phyloP scores from a whole-genome alignment of 2,797 vertebrate species.

The Catostomus latipinnis region DNA sequence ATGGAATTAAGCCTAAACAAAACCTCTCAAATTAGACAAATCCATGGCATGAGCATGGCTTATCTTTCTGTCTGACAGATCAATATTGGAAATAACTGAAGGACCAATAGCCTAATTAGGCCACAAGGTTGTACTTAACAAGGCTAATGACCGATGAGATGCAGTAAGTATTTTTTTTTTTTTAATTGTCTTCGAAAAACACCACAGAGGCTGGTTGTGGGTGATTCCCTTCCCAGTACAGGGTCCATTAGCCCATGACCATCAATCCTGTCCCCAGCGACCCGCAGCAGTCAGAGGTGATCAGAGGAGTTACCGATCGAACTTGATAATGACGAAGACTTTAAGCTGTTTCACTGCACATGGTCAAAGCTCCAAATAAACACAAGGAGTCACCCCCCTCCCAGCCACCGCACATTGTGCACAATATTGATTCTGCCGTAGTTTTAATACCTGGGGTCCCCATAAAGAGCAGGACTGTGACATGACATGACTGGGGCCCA shows the following conservation, averaged over 20 bases:
- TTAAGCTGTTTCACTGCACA: slow-evolving; percentile 81
- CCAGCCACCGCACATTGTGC: slow-evolving; percentile 79
- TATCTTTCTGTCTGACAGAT: no score
- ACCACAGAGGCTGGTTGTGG: no score
- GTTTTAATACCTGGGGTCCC: slow-evolving; percentile 79
- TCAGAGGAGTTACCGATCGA: slow-evolving; percentile 78
- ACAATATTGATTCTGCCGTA: slow-evolving; percentile 79
- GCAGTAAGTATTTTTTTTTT: no score
- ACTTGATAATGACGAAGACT: slow-evolving; percentile 83
- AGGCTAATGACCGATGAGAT: no score
- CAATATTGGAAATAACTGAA: no score
- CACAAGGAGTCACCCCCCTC: slow-evolving; percentile 69
- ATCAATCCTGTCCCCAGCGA: slow-evolving; percentile 54
- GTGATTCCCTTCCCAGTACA: no score
- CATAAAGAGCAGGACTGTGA: slow-evolving; percentile 71
- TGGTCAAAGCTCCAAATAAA: slow-evolving; percentile 76
- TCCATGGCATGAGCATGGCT: no score
- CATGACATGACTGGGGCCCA: slow-evolving; percentile 77
- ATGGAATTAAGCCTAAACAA: no score
- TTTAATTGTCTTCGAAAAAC: no score
- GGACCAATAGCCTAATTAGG: no score
- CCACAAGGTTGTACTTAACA: no score
- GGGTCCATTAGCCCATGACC: slow-evolving; percentile 22
- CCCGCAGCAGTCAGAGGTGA: slow-evolving; percentile 78
- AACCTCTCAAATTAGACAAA: no score